A percentile compares a stretch with the other conserved stretches of the same genome.
These are phyloP conservation scores for Coregonus suidteri DNA, from an alignment of 2,797 vertebrate genomes.

Conservation along the genomic window DNA sequence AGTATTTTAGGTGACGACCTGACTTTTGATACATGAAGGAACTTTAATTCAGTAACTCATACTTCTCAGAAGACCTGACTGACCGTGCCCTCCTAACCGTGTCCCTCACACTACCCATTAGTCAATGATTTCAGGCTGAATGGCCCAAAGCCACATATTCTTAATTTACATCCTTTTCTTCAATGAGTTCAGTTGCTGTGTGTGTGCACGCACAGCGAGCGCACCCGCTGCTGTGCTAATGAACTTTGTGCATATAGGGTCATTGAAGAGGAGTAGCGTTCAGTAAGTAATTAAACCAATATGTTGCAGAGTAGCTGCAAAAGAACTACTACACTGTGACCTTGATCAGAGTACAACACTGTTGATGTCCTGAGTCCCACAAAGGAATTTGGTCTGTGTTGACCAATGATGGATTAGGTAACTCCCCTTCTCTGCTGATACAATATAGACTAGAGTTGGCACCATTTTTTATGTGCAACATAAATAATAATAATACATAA, in stretches of 20 bases:
- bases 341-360: conserved; percentile 13
- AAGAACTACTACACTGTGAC: background rate
- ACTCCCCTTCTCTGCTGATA: background rate
- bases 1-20: background rate
- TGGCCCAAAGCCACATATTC: conserved; percentile 8
- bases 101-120: conserved; percentile 54
- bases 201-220: too few species aligned
- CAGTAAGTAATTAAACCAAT: too few species aligned
- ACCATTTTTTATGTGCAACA: background rate
- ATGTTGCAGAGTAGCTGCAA: background rate
- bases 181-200: background rate
- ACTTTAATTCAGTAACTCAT: conserved; percentile 44
- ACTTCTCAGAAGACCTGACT: conserved; percentile 67
- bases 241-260: background rate
- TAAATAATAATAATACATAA: background rate
- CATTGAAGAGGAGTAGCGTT: too few species aligned
- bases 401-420: conserved; percentile 24
- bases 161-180: background rate
- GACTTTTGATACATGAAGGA: background rate
- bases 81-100: conserved; percentile 47
- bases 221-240: background rate
- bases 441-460: too few species aligned
- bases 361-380: background rate
- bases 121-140: conserved; percentile 29
- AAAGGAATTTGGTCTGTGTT: conserved; percentile 6